Percentiles rank a stretch among this genome's conserved stretches.
Conservation (phyloP, 2,888 invertebrate genomes). For the Clistopyga incitator region DNA sequence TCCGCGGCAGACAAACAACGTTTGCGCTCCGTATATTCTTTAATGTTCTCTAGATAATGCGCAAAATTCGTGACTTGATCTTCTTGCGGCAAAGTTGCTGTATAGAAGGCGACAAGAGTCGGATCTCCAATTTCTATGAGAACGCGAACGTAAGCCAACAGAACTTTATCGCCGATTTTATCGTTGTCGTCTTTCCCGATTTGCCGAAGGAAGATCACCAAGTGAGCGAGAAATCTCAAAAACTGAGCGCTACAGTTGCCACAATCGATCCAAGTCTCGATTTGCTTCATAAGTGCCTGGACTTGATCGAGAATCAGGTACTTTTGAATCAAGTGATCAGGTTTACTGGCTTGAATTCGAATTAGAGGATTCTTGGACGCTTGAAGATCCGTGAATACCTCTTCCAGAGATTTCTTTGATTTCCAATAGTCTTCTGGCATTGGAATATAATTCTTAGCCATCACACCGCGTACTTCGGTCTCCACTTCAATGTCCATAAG, state of each 20-base stretch:
- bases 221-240: slow-evolving; percentile 93
- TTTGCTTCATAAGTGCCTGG: slow-evolving; percentile 89
- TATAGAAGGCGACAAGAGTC: slow-evolving; percentile 93
- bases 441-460: slow-evolving; percentile 85
- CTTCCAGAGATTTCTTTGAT: slow-evolving; percentile 88
- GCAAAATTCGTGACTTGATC: slow-evolving; percentile 87
- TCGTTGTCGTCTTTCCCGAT: slow-evolving; percentile 90
- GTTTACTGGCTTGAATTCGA: slow-evolving; percentile 87
- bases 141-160: slow-evolving; percentile 90
- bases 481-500: slow-evolving; percentile 95
- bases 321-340: slow-evolving; percentile 93
- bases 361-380: slow-evolving; percentile 87
- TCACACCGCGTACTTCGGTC: slow-evolving; percentile 88
- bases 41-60: slow-evolving; percentile 89
- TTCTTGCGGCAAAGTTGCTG: slow-evolving; percentile 90
- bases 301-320: slow-evolving; percentile 93
- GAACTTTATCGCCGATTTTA: slow-evolving; percentile 90
- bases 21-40: slow-evolving; percentile 88
- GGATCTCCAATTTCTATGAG: slow-evolving; percentile 91
- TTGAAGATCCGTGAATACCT: slow-evolving; percentile 89
- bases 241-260: slow-evolving; percentile 86
- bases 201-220: slow-evolving; percentile 92
- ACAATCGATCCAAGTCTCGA: slow-evolving; percentile 88
- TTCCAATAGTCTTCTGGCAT: slow-evolving; percentile 90
- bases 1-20: slow-evolving; percentile 90